phyloP scores from a whole-genome alignment of 2,113 vertebrate genomes.

The Platysternon megacephalum region DNA sequence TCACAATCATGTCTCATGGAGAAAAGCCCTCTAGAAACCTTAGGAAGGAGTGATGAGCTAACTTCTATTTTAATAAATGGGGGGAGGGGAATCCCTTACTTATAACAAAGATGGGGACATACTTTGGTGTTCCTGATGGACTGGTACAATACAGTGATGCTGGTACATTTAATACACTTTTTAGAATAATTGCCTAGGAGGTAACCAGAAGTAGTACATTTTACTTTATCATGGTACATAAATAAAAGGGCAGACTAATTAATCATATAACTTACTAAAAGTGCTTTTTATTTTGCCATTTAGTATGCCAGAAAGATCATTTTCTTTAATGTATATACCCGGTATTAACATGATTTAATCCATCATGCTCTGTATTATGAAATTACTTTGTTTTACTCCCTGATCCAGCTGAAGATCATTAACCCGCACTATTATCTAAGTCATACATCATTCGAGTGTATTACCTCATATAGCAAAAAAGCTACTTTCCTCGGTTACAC shows the following conservation, averaged over 20 bases:
- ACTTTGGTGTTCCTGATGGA: conserved; percentile 37
- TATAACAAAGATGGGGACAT: conserved; percentile 59
- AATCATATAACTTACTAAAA: conserved; percentile 96
- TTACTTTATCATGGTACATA: conserved; percentile 89
- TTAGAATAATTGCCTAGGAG: conserved; percentile 90
- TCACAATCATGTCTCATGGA: neutral
- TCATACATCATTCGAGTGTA: conserved; percentile 86
- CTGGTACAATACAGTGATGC: conserved; percentile 44
- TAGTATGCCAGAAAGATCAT: conserved; percentile 88
- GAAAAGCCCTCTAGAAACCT: neutral
- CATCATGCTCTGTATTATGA: conserved; percentile 88
- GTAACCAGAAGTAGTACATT: conserved; percentile 86
- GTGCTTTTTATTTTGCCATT: conserved; percentile 97
- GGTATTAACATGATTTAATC: conserved; percentile 88
- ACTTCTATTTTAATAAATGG: neutral
- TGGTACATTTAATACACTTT: conserved; percentile 73
- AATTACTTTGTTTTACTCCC: conserved; percentile 84
- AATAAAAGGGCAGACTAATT: conserved; percentile 87
- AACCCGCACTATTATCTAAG: conserved; percentile 84
- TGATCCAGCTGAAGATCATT: conserved; percentile 89
- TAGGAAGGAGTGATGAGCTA: neutral
- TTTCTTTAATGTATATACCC: conserved; percentile 94
- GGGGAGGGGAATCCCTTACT: neutral
- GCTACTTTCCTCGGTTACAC: conserved; percentile 69
- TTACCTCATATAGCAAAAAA: conserved; percentile 80